Conservation (phyloP, 2,113 vertebrate species). For the Crotophaga sulcirostris region DNA sequence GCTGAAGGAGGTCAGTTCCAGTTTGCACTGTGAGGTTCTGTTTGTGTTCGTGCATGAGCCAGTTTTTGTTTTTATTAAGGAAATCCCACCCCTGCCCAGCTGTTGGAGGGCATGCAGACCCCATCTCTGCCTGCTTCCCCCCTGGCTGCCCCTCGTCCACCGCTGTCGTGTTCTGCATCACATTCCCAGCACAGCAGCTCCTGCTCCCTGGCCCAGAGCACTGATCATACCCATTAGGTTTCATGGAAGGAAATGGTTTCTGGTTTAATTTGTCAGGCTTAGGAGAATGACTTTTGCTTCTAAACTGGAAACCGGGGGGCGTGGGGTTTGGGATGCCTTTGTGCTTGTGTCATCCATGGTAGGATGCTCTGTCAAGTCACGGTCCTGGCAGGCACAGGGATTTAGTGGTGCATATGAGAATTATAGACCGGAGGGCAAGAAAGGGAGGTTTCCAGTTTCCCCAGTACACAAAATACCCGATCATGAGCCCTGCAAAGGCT, state of each 20-base stretch:
- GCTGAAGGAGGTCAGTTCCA: too few species aligned
- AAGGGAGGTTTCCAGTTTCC: not conserved
- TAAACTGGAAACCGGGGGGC: not conserved
- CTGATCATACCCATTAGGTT: not conserved
- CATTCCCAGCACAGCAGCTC: not conserved
- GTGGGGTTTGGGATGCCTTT: fast-evolving
- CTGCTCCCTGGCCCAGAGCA: not conserved
- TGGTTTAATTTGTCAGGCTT: too few species aligned
- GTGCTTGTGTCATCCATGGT: fast-evolving
- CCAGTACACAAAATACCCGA: not conserved
- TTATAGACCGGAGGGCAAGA: not conserved
- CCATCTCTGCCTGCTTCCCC: not conserved
- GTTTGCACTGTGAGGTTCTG: too few species aligned
- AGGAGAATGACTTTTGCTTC: not conserved
- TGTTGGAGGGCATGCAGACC: too few species aligned
- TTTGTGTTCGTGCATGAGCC: too few species aligned
- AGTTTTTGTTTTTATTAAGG: not conserved
- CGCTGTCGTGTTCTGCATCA: fast-evolving
- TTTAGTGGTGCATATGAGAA: not conserved
- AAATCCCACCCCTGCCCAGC: too few species aligned
- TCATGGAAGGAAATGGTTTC: not conserved
- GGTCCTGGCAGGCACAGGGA: not conserved
- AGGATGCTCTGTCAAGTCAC: fast-evolving
- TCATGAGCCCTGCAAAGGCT: not conserved
- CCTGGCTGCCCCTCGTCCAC: not conserved